These are phyloP conservation scores for Xiphophorus maculatus DNA, from an alignment of 2,113 vertebrate species.

Conservation along the genomic window DNA sequence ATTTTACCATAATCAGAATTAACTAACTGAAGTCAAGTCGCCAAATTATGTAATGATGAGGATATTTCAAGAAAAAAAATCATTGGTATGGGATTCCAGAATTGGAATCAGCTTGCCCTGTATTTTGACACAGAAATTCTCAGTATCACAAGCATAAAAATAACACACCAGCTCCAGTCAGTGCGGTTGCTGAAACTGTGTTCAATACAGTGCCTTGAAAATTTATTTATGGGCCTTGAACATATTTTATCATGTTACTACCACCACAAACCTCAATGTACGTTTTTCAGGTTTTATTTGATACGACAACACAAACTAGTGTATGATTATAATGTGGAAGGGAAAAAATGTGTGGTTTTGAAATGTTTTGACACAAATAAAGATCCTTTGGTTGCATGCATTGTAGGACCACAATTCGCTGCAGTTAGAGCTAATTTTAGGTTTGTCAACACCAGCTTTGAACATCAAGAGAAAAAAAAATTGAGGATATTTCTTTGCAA, in stretches of 20 bases:
- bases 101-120: too few relatives aligned
- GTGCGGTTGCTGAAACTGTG: conserved; percentile 26
- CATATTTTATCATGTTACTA: background rate
- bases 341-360: background rate
- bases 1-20: too few relatives aligned
- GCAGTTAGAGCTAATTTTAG: background rate
- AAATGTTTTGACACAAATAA: background rate
- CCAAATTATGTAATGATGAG: too few relatives aligned
- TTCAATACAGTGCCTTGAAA: conserved; percentile 10
- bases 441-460: background rate
- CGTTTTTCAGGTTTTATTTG: background rate
- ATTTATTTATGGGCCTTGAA: background rate
- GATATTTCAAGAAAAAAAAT: too few relatives aligned
- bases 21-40: too few relatives aligned
- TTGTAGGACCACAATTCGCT: background rate
- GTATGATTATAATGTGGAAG: background rate
- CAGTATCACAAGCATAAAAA: conserved; percentile 8
- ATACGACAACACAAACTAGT: background rate
- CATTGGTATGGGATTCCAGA: too few relatives aligned
- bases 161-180: background rate
- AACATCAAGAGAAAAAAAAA: background rate
- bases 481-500: background rate
- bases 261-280: too few relatives aligned
- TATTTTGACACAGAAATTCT: too few relatives aligned
- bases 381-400: background rate